Percentiles rank a stretch among this genome's conserved stretches.
Conservation (phyloP, 64 coral and sea anemone genomes). For the Pocillopora damicornis region DNA sequence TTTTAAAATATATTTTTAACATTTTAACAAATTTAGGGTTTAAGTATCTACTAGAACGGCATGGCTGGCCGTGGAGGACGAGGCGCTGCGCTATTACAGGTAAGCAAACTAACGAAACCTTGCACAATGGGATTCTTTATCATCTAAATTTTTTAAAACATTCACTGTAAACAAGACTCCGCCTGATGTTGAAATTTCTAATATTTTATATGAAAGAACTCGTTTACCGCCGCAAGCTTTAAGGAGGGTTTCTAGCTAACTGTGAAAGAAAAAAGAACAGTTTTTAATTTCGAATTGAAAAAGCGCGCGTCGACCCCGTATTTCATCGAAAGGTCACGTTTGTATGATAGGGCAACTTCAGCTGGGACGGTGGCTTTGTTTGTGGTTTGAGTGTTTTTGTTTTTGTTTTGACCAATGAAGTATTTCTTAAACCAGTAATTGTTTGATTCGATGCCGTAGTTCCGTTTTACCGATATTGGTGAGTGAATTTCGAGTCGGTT, state of each 20-base stretch:
- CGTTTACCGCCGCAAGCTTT: too few species aligned
- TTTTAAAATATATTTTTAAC: neutral
- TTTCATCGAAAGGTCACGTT: too few species aligned
- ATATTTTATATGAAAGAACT: too few species aligned
- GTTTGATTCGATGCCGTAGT: neutral
- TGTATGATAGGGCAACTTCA: neutral
- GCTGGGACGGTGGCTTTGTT: neutral
- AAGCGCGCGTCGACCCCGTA: too few species aligned
- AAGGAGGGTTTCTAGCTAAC: too few species aligned
- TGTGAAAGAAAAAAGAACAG: too few species aligned
- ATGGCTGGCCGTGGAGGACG: slow-evolving; percentile 93
- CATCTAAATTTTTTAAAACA: neutral
- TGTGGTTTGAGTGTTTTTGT: neutral
- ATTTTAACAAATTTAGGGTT: slow-evolving; percentile 24
- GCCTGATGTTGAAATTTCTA: neutral
- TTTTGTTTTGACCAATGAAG: neutral
- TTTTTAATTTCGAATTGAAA: too few species aligned
- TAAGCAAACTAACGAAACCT: slow-evolving; percentile 6
- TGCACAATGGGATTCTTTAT: neutral
- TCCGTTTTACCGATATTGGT: neutral
- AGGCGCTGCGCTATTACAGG: slow-evolving; percentile 85
- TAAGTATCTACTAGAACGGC: slow-evolving; percentile 4
- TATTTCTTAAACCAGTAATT: neutral
- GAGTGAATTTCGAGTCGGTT: neutral
- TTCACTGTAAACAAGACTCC: neutral